These are phyloP conservation scores for Melanaphis sacchari DNA, from an alignment of 1,140 invertebrate species.

Conservation along the genomic window DNA sequence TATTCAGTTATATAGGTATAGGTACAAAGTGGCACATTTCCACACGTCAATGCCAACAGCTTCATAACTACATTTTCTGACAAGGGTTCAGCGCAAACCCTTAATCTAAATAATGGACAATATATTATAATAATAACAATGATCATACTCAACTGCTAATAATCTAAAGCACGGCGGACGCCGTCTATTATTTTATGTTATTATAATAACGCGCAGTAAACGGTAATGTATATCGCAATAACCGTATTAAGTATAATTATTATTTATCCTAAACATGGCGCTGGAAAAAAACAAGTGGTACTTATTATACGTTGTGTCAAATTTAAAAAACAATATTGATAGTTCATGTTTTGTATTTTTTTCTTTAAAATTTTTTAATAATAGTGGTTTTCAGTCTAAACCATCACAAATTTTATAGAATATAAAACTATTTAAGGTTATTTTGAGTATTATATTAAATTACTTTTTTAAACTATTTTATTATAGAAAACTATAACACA, in stretches of 20 bases:
- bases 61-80: conserved; percentile 27
- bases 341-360: neutral
- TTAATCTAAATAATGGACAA: neutral
- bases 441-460: too few relatives aligned
- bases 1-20: neutral
- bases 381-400: neutral
- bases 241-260: neutral
- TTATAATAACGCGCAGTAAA: neutral
- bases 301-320: neutral
- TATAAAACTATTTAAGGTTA: neutral
- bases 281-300: neutral
- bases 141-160: neutral
- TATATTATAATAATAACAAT: neutral
- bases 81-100: neutral
- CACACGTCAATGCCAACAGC: conserved; percentile 30
- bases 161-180: neutral
- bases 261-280: neutral
- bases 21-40: conserved; percentile 17
- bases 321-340: neutral
- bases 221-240: neutral
- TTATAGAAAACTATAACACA: too few relatives aligned
- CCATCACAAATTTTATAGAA: neutral
- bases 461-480: too few relatives aligned
- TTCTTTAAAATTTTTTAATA: neutral
- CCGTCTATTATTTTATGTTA: neutral